Base-by-base conservation (phyloP, 2,888 invertebrate species). In the Caenorhabditis auriculariae region DNA sequence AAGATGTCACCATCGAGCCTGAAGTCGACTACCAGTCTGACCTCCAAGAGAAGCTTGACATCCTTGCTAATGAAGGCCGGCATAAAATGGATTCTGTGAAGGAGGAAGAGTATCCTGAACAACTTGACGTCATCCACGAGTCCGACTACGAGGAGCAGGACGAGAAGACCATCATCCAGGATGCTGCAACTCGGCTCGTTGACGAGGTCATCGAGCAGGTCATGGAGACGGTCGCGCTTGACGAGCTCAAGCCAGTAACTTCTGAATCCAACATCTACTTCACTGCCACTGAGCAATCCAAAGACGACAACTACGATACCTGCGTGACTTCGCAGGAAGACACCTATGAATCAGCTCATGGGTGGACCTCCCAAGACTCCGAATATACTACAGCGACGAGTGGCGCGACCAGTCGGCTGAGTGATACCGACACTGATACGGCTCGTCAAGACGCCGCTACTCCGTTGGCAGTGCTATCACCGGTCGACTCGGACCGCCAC, bases 401-500 rank as follows among this genome's bases (percentile, higher is more conserved):
- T 23, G 65, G 60, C 23, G 66, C 56, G 6, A 52, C 61, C 3
- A 64, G 63, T 35, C 49, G 67, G 15, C 47, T 63, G 21, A 66
- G 65, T 21, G 69, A 68, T n/a, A 47, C 49, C 12, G 65, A 62
- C 12, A 44, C 44, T 21, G 46, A 54, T 48, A 50, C 15, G 41
- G 59, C 54, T 44, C 56, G 53, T 26, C 64, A 60, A 39, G 62
- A 61, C 35, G 60, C 64, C 15, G 52, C 59, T 19, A 69, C 70
- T 21, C 67, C 70, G 24, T 62, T 63, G 23, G 68, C 70, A 12
- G 62, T 61, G 6, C 19, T 72, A 5, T 70, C 70, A 15, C 75
- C 75, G 37, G 75, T 75, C 38, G 72, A 73, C 45, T 74, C 74
- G 42, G 76, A 76, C 54, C 49, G 76, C 41, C 60, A 65, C 17